Base-by-base conservation (phyloP, 2,888 invertebrate genomes). In the Hecatera dysodea region DNA sequence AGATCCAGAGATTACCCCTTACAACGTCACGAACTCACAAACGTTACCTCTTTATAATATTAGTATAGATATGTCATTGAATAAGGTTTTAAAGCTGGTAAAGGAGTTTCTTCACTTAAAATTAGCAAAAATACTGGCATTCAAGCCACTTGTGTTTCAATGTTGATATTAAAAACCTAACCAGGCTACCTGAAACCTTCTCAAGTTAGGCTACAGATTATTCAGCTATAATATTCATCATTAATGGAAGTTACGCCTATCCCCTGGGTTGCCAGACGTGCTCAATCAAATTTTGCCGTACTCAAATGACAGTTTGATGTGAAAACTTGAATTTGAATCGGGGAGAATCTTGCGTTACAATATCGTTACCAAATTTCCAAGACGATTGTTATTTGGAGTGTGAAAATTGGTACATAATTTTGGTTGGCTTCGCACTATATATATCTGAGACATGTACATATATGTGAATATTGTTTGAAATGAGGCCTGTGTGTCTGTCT, bases 241-340 rank as follows among this genome's bases (percentile, higher is more conserved):
- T 52, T 59, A 52, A 36, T 57, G 52, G 24, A 61, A 42, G 39
- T 63, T 27, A 55, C 50, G 61, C 39, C 73, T 11, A 39, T 59
- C 59, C 50, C 63, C 44, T 12, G 17, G 56, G 24, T 11, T 55
- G 27, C n/a, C 46, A 59, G 50, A 39, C 57, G 76, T 80, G 65
- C 77, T 78, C 71, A 70, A 80, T 78, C 81, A 78, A 78, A 80
- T 42, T 62, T 60, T 27, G 19, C 46, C 69, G 52, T 44, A 19
- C 57, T 75, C 50, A 50, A 55, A 70, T 39, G 81, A 80, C 81
- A 78, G 76, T 80, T 78, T 78, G 62, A 78, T 78, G 71, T 60
- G 78, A 70, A 78, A 78, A 78, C 76, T 78, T 78, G 63, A 52
- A 77, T 77, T 80, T 61, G 71, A 76, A 69, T 66, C 48, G 50